Percentiles rank a stretch among this genome's conserved stretches.
Conservation (phyloP, 1,140 invertebrate genomes). For the Calephelis virginiensis region DNA sequence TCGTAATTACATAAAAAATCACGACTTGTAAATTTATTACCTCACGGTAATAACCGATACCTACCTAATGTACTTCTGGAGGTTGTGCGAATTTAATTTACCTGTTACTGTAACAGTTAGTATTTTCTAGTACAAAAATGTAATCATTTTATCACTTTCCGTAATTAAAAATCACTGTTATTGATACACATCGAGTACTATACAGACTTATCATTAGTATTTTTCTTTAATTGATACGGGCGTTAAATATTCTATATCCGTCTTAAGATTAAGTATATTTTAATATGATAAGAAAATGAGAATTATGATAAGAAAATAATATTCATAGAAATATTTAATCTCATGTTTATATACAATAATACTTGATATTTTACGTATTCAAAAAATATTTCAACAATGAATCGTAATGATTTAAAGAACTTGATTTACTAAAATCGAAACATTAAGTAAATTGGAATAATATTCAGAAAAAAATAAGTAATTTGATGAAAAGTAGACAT, state of each 20-base stretch:
- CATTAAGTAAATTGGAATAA: too few species aligned
- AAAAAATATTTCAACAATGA: too few species aligned
- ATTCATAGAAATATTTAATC: neutral
- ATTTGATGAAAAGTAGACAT: too few species aligned
- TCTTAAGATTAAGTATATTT: conserved; percentile 5
- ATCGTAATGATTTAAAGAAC: too few species aligned
- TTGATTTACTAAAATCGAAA: too few species aligned
- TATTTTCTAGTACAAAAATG: neutral
- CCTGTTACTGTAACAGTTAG: neutral
- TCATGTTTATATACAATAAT: neutral
- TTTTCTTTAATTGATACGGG: neutral
- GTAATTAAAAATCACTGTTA: conserved; percentile 9
- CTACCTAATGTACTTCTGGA: neutral
- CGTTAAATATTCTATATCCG: conserved; percentile 19
- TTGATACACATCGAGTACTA: neutral
- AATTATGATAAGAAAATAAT: neutral
- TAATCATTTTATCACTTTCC: neutral
- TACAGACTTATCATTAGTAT: conserved; percentile 4
- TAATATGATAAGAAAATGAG: neutral
- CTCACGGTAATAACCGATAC: neutral
- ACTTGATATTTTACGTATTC: too few species aligned
- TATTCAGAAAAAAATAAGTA: too few species aligned
- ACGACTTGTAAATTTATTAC: neutral
- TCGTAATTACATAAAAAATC: neutral
- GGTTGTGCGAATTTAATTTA: neutral